Evolutionary conservation across 2,797 vertebrate genomes (phyloP).

Genomic region (Carcharodon carcharias): DNA sequence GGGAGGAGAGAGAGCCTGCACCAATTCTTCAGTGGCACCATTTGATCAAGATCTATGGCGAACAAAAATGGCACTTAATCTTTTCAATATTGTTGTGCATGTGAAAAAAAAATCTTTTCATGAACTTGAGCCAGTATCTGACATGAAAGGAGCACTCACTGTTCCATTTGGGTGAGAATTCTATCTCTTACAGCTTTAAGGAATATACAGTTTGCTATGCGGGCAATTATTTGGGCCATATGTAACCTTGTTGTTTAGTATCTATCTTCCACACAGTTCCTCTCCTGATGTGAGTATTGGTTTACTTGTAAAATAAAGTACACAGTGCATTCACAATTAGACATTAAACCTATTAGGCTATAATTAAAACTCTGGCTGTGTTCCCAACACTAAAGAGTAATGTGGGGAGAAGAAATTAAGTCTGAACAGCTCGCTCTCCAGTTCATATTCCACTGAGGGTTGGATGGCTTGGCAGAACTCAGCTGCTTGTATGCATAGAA

Average conservation of each 20-base stretch:
- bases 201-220: not conserved
- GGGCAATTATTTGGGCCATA: not conserved
- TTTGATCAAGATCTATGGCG: not conserved
- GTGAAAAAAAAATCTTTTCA: not conserved
- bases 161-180: not conserved
- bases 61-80: not conserved
- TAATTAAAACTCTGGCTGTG: conserved; percentile 28
- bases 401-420: conserved; percentile 21
- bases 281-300: conserved; percentile 30
- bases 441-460: not conserved
- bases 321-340: conserved; percentile 26
- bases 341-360: conserved; percentile 33
- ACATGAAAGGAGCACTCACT: not conserved
- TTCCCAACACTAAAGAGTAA: conserved; percentile 28
- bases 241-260: not conserved
- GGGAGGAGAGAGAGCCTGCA: not conserved
- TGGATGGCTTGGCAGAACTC: not conserved
- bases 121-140: not conserved
- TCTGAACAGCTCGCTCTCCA: not conserved
- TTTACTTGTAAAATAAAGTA: conserved; percentile 17
- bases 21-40: not conserved
- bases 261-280: not conserved
- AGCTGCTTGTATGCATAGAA: conserved; percentile 8
- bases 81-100: not conserved
- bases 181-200: not conserved